A percentile compares a stretch with the other conserved stretches of the same genome.
Conservation (phyloP, 2,113 vertebrate genomes). For the Accipiter cooperii region DNA sequence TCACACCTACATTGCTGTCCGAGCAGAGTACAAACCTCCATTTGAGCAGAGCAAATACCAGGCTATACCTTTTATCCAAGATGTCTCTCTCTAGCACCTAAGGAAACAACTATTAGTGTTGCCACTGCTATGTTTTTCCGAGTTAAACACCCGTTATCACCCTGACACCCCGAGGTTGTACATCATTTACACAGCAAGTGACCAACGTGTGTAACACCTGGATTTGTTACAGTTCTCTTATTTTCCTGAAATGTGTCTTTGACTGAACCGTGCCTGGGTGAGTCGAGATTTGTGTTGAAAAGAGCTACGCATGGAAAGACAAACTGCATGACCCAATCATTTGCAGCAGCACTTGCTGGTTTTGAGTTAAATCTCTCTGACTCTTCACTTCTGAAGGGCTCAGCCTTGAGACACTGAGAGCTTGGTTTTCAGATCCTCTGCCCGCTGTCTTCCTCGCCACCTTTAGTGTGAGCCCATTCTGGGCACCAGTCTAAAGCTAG, state of each 20-base stretch:
- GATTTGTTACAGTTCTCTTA: not conserved
- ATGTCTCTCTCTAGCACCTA: not conserved
- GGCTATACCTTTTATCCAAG: not conserved
- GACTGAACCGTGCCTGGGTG: too few relatives aligned
- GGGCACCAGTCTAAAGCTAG: not conserved
- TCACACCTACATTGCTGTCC: not conserved
- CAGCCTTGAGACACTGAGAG: not conserved
- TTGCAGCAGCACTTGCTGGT: not conserved
- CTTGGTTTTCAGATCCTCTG: not conserved
- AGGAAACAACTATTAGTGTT: not conserved
- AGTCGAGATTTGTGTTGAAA: not conserved
- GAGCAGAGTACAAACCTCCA: not conserved
- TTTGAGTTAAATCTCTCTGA: not conserved
- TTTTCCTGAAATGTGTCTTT: not conserved
- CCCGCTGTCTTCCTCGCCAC: not conserved
- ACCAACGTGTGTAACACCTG: rapidly evolving
- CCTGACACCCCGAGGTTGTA: rapidly evolving
- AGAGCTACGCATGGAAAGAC: not conserved
- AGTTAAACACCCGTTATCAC: not conserved
- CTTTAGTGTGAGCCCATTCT: rapidly evolving
- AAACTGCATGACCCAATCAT: not conserved
- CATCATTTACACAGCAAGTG: not conserved
- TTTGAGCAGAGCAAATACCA: not conserved
- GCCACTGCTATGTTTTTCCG: not conserved
- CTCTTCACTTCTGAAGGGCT: not conserved